These are phyloP conservation scores for Mycalesis mineus DNA, from an alignment of 2,888 invertebrate species.

Conservation along the genomic window DNA sequence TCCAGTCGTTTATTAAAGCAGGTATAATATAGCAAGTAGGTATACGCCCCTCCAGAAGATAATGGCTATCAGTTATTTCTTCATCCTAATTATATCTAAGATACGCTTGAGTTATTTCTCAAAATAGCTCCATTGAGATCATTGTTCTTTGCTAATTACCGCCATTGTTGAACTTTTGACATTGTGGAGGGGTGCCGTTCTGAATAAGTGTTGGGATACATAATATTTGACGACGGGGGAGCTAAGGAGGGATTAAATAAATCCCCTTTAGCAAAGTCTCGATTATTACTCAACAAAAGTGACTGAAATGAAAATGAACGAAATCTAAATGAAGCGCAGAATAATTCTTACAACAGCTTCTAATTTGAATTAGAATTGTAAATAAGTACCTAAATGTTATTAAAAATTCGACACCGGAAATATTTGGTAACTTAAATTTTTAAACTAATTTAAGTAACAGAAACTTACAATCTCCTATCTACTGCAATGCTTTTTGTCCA, in stretches of 20 bases:
- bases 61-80: not conserved
- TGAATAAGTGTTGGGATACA: not conserved
- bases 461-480: too few species aligned
- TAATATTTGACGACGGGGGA: not conserved
- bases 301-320: not conserved
- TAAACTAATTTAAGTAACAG: too few species aligned
- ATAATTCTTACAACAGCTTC: too few species aligned
- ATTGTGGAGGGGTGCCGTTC: not conserved
- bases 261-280: not conserved
- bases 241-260: not conserved
- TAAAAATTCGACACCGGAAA: too few species aligned
- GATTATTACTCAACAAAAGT: not conserved
- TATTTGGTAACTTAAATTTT: too few species aligned
- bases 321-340: not conserved
- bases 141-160: conserved; percentile 1
- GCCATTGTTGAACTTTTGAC: not conserved
- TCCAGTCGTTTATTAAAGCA: too few species aligned
- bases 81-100: not conserved
- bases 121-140: not conserved
- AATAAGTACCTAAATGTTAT: too few species aligned
- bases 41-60: too few species aligned
- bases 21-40: too few species aligned
- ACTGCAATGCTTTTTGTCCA: too few species aligned
- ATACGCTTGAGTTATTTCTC: not conserved
- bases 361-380: too few species aligned